Percentiles rank a stretch among this genome's conserved stretches.
Evolutionary conservation across 2,113 vertebrate genomes (phyloP).

Genomic region (Antennarius striatus): DNA sequence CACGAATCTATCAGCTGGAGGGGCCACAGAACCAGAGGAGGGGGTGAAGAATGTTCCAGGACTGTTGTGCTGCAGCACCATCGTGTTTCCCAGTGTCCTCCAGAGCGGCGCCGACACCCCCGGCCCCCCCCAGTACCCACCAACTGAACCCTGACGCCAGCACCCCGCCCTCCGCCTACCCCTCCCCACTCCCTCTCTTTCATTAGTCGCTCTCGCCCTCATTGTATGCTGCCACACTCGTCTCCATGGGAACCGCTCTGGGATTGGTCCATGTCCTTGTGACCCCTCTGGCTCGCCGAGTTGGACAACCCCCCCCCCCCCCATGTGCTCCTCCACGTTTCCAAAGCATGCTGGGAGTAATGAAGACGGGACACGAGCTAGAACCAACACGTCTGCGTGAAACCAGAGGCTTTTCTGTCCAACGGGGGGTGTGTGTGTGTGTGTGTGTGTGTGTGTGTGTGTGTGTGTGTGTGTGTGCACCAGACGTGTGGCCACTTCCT

Average conservation of each 20-base stretch:
- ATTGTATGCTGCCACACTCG: slow-evolving; percentile 80
- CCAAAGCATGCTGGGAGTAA: slow-evolving; percentile 33
- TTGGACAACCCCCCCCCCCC: slow-evolving; percentile 64
- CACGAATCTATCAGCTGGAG: slow-evolving; percentile 44
- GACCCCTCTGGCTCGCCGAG: slow-evolving; percentile 79
- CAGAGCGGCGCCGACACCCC: slow-evolving; percentile 27
- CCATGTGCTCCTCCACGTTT: slow-evolving; percentile 51
- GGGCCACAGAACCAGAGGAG: slow-evolving; percentile 34
- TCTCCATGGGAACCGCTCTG: slow-evolving; percentile 83
- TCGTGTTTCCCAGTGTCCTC: slow-evolving; percentile 69
- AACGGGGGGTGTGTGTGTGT: too few species aligned
- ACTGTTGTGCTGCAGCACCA: slow-evolving; percentile 49
- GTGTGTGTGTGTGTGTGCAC: slow-evolving; percentile 28
- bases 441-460: slow-evolving; percentile 21
- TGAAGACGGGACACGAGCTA: slow-evolving; percentile 25
- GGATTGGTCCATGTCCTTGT: slow-evolving; percentile 81
- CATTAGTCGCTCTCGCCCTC: slow-evolving; percentile 71
- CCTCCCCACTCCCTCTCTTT: slow-evolving; percentile 66
- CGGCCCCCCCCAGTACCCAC: slow-evolving; percentile 37
- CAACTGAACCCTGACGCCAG: slow-evolving; percentile 74
- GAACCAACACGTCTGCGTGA: slow-evolving; percentile 18
- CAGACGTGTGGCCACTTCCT: slow-evolving; percentile 32
- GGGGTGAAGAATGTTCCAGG: slow-evolving; percentile 57
- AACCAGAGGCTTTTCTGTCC: neutral
- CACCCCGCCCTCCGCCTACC: slow-evolving; percentile 54